phyloP scores from a whole-genome alignment of 2,113 vertebrate genomes.

The Thalassarche chlororhynchos region DNA sequence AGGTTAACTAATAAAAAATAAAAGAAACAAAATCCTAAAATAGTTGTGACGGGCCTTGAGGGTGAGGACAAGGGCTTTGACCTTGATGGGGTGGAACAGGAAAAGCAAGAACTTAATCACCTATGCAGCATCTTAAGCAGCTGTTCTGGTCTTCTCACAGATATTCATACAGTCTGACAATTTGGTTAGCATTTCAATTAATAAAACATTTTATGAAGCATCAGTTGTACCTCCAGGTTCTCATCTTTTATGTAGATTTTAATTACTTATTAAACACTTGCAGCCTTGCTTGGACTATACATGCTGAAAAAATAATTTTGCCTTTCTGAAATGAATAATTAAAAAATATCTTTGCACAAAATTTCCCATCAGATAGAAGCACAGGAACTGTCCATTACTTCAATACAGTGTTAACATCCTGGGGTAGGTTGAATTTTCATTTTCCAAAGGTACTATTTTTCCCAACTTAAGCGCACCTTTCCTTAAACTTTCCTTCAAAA shows the following conservation, averaged over 20 bases:
- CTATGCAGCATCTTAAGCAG: not conserved
- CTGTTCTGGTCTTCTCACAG: not conserved
- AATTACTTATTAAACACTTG: constrained; percentile 16
- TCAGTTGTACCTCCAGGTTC: not conserved
- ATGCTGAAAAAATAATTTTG: not conserved
- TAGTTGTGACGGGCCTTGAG: not conserved
- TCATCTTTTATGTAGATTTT: constrained; percentile 1
- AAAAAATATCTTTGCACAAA: not conserved
- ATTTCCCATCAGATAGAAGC: not conserved
- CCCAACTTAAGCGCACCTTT: not conserved
- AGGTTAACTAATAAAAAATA: not conserved
- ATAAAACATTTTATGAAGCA: constrained; percentile 28
- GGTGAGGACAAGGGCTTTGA: not conserved
- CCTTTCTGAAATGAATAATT: not conserved
- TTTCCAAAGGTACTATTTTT: not conserved
- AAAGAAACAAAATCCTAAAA: not conserved
- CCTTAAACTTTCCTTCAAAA: not conserved
- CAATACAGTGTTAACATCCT: not conserved
- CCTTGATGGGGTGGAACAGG: not conserved
- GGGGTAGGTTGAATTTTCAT: not conserved
- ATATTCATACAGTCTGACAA: not conserved
- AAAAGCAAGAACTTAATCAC: not conserved
- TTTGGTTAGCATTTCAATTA: not conserved
- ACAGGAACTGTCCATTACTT: not conserved
- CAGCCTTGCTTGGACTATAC: not conserved